These are phyloP conservation scores for Scaeva pyrastri DNA, from an alignment of 2,888 invertebrate genomes.

Conservation along the genomic window DNA sequence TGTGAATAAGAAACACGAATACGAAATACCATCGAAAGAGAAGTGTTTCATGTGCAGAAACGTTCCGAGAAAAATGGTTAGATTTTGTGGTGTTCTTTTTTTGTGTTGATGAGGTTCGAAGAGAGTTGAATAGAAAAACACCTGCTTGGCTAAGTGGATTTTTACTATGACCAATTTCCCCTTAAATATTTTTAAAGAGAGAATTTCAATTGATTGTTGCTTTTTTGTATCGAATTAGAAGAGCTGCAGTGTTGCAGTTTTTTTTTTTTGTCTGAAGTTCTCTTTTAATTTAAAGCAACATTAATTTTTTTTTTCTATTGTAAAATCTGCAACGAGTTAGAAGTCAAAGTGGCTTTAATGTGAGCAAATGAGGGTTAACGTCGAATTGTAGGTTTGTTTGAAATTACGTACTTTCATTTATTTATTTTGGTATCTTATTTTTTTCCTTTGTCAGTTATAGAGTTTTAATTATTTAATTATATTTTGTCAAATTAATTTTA, in stretches of 20 bases:
- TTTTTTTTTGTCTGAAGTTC: neutral
- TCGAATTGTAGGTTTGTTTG: too few relatives aligned
- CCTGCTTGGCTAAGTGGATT: constrained; percentile 37
- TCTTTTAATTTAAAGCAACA: constrained; percentile 1
- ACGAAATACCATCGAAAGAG: neutral
- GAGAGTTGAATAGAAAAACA: constrained; percentile 39
- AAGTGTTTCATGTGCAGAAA: constrained; percentile 25
- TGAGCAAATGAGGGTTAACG: too few relatives aligned
- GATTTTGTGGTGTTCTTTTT: neutral
- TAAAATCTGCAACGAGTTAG: constrained; percentile 5
- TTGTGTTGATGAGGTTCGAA: neutral
- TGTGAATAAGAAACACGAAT: constrained; percentile 26
- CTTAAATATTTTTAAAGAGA: neutral
- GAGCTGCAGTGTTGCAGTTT: constrained; percentile 14
- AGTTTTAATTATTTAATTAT: too few relatives aligned
- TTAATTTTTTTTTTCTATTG: neutral
- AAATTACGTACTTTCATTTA: too few relatives aligned
- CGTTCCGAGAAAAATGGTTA: constrained; percentile 34
- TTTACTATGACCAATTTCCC: constrained; percentile 3
- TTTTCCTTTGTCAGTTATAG: too few relatives aligned
- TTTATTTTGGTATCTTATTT: too few relatives aligned
- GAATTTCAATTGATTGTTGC: neutral
- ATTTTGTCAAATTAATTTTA: too few relatives aligned
- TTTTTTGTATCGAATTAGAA: neutral
- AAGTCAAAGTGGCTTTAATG: constrained; percentile 3